phyloP scores from a whole-genome alignment of 2,113 vertebrate genomes.

The Romanogobio albipinnatus region DNA sequence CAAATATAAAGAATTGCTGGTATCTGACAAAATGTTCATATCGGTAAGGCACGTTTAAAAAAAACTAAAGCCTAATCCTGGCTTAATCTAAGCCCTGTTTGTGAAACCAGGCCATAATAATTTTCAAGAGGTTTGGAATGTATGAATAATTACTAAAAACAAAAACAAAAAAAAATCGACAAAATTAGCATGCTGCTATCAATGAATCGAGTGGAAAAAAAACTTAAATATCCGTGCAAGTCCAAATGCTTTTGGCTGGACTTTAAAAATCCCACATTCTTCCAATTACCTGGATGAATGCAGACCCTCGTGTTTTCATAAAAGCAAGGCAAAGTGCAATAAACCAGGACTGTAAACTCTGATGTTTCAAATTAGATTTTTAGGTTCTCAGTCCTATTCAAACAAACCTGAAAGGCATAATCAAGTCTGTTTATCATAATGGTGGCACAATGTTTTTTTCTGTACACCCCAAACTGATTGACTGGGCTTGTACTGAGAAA shows the following conservation, averaged over 20 bases:
- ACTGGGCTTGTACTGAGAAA: neutral
- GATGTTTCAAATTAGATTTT: neutral
- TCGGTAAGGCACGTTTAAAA: too few species aligned
- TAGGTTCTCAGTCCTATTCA: neutral
- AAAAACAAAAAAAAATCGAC: neutral
- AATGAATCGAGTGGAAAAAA: neutral
- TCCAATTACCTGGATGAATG: neutral
- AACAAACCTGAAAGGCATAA: neutral
- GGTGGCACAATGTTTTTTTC: neutral
- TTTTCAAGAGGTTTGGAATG: constrained; percentile 41
- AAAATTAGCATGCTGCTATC: neutral
- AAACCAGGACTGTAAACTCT: neutral
- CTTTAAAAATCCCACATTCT: neutral
- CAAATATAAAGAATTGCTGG: too few species aligned
- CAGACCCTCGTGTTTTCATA: neutral
- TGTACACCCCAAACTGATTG: neutral
- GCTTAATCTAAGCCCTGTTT: too few species aligned
- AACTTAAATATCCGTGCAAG: neutral
- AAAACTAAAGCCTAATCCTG: too few species aligned
- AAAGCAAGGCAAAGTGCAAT: neutral
- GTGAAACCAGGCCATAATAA: neutral
- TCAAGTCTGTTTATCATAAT: constrained; percentile 4
- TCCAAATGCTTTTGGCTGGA: neutral
- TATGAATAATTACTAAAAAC: neutral
- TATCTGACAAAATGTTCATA: too few species aligned